A percentile compares a stretch with the other conserved stretches of the same genome.
Conservation (phyloP, 2,888 invertebrate species). For the Ischnura elegans region DNA sequence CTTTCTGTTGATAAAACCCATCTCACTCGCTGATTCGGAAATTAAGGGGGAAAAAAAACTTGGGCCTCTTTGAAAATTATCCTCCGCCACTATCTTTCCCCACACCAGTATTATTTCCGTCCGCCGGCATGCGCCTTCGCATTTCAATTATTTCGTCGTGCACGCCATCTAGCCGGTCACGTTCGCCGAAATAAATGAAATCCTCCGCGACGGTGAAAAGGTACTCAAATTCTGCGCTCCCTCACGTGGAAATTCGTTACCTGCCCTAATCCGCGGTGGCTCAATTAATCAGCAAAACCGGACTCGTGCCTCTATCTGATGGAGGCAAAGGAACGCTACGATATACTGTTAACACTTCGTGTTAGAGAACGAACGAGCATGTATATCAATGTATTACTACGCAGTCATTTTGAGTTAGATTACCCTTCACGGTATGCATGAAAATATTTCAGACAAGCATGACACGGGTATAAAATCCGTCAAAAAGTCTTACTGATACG, state of each 20-base stretch:
- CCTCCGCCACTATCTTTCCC: neutral
- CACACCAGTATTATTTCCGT: neutral
- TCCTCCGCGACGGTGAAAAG: neutral
- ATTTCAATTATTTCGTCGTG: neutral
- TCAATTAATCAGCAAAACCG: too few relatives aligned
- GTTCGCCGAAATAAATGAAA: neutral
- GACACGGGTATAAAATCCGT: too few relatives aligned
- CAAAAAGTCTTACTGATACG: too few relatives aligned
- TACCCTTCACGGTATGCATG: too few relatives aligned
- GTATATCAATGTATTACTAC: too few relatives aligned
- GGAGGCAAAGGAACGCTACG: too few relatives aligned
- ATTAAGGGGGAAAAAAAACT: neutral
- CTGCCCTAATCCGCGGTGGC: too few relatives aligned
- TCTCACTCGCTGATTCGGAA: neutral
- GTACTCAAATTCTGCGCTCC: neutral
- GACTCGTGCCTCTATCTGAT: too few relatives aligned
- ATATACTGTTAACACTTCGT: too few relatives aligned
- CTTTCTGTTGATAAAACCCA: neutral
- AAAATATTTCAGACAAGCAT: too few relatives aligned
- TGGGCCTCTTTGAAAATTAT: neutral
- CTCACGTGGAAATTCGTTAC: neutral
- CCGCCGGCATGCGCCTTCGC: neutral
- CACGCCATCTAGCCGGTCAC: neutral
- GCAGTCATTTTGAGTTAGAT: too few relatives aligned
- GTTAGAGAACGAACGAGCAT: too few relatives aligned